Percentiles rank a stretch among this genome's conserved stretches.
phyloP scores from a whole-genome alignment of 1,140 invertebrate species.

The Drosophila pruinosa region DNA sequence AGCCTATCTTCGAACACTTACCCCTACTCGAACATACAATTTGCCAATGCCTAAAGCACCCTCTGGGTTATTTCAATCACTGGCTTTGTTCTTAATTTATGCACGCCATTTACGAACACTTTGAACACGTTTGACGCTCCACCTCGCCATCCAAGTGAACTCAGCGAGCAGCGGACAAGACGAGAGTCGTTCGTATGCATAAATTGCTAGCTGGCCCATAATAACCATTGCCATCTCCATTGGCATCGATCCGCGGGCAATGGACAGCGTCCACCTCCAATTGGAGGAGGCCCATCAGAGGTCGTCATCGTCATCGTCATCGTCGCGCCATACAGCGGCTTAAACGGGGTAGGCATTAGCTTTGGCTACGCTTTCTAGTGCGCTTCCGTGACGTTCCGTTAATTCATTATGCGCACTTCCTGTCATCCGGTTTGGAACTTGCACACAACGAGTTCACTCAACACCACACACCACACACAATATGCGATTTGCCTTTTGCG shows the following conservation, averaged over 20 bases:
- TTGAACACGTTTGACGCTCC: neutral
- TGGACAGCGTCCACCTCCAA: constrained; percentile 5
- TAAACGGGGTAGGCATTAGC: constrained; percentile 25
- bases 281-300: constrained; percentile 2
- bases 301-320: neutral
- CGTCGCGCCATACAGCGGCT: neutral
- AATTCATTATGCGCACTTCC: constrained; percentile 78
- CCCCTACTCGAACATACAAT: neutral
- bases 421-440: constrained; percentile 54
- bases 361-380: constrained; percentile 45
- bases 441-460: constrained; percentile 30
- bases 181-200: constrained; percentile 32
- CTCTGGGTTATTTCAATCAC: constrained; percentile 64
- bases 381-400: constrained; percentile 64
- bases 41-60: neutral
- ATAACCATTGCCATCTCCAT: constrained; percentile 10
- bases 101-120: constrained; percentile 37
- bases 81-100: constrained; percentile 68
- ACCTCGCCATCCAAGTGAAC: neutral
- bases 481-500: too few species aligned
- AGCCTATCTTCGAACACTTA: neutral
- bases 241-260: constrained; percentile 22
- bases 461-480: neutral
- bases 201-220: constrained; percentile 54
- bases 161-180: neutral